Evolutionary conservation across 2,797 vertebrate species (phyloP), one percentile per base, ranked within the genome.

Genomic region (Chloroceryle amazona): DNA sequence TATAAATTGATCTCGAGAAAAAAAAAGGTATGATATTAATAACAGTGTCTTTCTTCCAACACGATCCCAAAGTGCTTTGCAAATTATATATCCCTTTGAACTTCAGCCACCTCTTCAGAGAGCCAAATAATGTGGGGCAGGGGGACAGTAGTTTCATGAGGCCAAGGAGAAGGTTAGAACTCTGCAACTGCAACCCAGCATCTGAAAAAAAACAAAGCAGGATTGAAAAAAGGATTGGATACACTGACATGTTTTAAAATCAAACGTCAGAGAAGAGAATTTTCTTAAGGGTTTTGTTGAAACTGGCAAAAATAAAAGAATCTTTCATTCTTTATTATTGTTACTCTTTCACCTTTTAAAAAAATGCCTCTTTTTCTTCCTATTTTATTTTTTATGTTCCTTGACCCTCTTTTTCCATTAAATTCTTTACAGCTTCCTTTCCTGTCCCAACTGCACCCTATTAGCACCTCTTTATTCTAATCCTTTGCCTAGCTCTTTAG

Each of bases 381-480:
- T 83, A 76, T 95, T 96, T 95, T 85, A 94, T 75, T 93, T 97
- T 97, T 97, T 91, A 97, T 82, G 95, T 97, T 96, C 96, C 93
- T 97, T 78, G 86, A 90, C 94, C 94, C 84, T 97, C 93, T 97
- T 97, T 97, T 97, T 97, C 97, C 97, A 92, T 73, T 86, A 86
- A 96, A 90, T 96, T 97, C 94, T 96, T 79, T 61, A 94, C 93
- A 96, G 94, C 95, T 98, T 96, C 95, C 97, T 97, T 96, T 96
- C 92, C 96, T 96, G 96, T 97, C 97, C 96, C 97, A 95, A 82
- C 86, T 95, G 94, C 89, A 96, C 86, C 49, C 95, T 96, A 94
- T 97, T 97, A 97, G 97, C 97, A 96, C 97, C 97, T 98, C 98
- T 97, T 98, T 97, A 97, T 97, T 97, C 95, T 97, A 96, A 97